phyloP scores from a whole-genome alignment of 53 echinoderm and acorn worm species.

The Glandiceps talaboti region DNA sequence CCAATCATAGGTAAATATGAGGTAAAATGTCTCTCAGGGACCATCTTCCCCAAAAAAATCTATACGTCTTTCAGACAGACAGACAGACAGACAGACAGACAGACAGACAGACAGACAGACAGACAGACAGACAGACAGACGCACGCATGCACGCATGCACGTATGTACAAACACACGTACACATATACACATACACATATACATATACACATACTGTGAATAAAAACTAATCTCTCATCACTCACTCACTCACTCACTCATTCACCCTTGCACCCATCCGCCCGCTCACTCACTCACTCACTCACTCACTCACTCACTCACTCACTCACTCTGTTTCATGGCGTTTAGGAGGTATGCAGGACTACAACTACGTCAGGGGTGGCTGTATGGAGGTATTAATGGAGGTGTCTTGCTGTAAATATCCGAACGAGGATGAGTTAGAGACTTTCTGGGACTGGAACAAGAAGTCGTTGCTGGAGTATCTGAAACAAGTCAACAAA shows the following conservation, averaged over 20 bases:
- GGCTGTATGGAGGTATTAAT: conserved; percentile 75
- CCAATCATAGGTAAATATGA: conserved; percentile 55
- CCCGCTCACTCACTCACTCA: too few relatives aligned
- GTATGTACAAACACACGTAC: background rate
- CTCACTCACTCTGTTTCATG: background rate
- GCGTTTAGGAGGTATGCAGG: conserved; percentile 73
- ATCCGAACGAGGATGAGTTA: conserved; percentile 29
- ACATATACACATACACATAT: background rate
- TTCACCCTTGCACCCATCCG: too few relatives aligned
- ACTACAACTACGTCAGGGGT: conserved; percentile 61
- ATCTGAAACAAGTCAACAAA: background rate
- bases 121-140: background rate
- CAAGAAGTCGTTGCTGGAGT: conserved; percentile 17
- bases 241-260: too few relatives aligned
- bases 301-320: too few relatives aligned
- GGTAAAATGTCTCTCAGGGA: too few relatives aligned
- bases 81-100: background rate
- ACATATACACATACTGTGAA: too few relatives aligned
- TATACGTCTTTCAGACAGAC: too few relatives aligned
- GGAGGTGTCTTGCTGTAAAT: conserved; percentile 81
- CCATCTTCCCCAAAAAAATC: too few relatives aligned
- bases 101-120: too few relatives aligned
- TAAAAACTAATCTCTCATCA: too few relatives aligned
- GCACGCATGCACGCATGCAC: background rate
- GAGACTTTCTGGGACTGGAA: conserved; percentile 54